A percentile compares a stretch with the other conserved stretches of the same genome.
Evolutionary conservation across 2,888 invertebrate genomes (phyloP).

Genomic region (Cephus pygmeus): DNA sequence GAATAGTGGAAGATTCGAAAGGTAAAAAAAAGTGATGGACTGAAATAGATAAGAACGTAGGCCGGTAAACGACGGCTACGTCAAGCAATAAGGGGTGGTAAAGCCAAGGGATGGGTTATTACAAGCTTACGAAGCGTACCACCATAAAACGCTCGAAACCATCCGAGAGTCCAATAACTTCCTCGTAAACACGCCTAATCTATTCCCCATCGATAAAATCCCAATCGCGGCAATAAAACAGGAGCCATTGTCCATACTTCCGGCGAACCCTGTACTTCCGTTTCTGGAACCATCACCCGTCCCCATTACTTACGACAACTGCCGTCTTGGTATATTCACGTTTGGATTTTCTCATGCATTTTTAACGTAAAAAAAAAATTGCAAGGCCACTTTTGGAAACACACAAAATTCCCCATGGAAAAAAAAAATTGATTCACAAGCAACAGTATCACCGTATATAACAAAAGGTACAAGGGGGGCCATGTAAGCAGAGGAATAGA

Average conservation of each 20-base stretch:
- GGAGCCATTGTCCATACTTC: constrained; percentile 21
- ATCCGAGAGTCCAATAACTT: constrained; percentile 18
- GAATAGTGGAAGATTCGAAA: background rate
- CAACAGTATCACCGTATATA: background rate
- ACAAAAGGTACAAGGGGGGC: background rate
- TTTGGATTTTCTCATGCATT: too few relatives aligned
- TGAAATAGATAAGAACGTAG: background rate
- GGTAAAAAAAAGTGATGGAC: background rate
- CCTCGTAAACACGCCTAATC: constrained; percentile 24
- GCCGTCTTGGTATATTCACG: background rate
- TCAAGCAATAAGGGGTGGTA: background rate
- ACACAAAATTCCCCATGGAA: too few relatives aligned
- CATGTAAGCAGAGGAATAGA: background rate
- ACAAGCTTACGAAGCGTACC: background rate
- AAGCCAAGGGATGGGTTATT: background rate
- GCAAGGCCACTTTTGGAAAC: too few relatives aligned
- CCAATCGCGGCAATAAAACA: constrained; percentile 17
- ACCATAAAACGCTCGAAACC: constrained; percentile 17
- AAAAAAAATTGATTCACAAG: too few relatives aligned
- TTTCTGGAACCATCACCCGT: background rate
- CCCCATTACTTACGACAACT: background rate
- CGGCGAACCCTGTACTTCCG: constrained; percentile 6
- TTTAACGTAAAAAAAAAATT: too few relatives aligned
- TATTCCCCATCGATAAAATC: constrained; percentile 24
- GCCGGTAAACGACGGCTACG: background rate